These are phyloP conservation scores for Crocidura indochinensis DNA, from an alignment of 2,797 vertebrate species.

Conservation along the genomic window DNA sequence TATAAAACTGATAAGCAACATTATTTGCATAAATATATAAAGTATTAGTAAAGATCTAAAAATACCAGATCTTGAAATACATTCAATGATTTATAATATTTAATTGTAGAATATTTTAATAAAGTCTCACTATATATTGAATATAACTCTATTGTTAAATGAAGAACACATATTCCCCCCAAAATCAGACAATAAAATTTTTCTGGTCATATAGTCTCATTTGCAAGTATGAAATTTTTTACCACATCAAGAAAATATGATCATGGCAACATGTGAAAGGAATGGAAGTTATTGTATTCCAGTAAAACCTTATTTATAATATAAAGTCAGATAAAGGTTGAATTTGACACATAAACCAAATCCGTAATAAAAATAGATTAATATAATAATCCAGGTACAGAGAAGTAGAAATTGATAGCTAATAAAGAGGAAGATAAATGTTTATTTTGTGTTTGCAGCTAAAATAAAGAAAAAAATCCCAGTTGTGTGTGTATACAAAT, in stretches of 20 bases:
- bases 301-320: background rate
- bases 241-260: background rate
- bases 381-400: background rate
- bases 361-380: background rate
- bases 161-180: background rate
- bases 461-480: background rate
- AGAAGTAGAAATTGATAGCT: background rate
- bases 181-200: background rate
- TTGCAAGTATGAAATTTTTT: background rate
- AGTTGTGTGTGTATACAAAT: background rate
- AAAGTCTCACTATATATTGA: background rate
- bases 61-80: background rate
- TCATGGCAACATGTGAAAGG: background rate
- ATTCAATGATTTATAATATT: background rate
- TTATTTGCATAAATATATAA: background rate
- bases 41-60: slow-evolving; percentile 14
- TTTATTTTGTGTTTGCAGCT: slow-evolving; percentile 4
- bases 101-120: background rate
- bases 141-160: background rate
- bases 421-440: background rate
- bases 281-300: background rate
- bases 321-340: background rate
- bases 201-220: background rate
- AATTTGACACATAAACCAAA: background rate
- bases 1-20: background rate